Evolutionary conservation across 2,113 vertebrate species (phyloP).

Genomic region (Miniopterus natalensis): DNA sequence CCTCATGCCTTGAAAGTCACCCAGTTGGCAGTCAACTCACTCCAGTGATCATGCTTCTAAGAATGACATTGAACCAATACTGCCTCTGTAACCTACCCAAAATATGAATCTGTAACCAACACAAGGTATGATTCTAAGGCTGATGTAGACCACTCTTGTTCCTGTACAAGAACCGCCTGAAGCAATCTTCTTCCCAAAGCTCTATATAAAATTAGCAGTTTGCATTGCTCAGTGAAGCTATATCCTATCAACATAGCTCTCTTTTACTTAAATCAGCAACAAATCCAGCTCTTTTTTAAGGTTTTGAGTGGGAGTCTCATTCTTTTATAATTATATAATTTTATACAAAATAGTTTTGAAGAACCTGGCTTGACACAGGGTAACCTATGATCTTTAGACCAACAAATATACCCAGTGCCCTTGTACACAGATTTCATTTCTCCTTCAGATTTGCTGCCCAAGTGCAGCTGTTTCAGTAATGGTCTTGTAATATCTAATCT

Average conservation of each 20-base stretch:
- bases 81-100: background rate
- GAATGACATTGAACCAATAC: background rate
- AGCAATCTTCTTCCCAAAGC: background rate
- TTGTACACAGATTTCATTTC: background rate
- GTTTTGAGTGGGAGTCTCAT: background rate
- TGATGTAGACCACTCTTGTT: background rate
- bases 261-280: background rate
- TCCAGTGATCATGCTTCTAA: background rate
- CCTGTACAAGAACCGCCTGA: background rate
- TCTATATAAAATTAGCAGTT: background rate
- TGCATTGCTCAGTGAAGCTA: background rate
- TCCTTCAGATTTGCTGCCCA: background rate
- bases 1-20: slow-evolving; percentile 20
- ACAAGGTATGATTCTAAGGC: background rate
- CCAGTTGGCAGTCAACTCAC: background rate
- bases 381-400: background rate
- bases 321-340: background rate
- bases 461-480: background rate
- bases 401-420: background rate
- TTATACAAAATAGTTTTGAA: background rate
- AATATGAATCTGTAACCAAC: background rate
- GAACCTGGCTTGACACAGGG: background rate
- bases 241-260: background rate
- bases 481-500: background rate
- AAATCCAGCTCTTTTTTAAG: background rate